Evolutionary conservation across 64 coral and sea anemone genomes (phyloP), one percentile per base, ranked within the genome.

Genomic region (Actinia equina): DNA sequence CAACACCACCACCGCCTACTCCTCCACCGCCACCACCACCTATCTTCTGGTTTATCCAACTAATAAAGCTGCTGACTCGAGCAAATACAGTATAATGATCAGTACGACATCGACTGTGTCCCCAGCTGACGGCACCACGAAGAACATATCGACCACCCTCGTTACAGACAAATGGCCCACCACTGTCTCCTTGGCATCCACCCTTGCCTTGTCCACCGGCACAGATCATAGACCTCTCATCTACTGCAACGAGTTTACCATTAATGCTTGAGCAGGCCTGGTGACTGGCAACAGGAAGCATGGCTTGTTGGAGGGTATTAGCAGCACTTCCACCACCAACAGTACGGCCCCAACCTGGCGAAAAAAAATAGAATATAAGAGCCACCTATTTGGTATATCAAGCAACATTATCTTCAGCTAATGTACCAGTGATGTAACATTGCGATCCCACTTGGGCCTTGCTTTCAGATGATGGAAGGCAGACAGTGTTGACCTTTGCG

Each of bases 361-460:
- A n/a, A n/a, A n/a, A n/a, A n/a, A n/a, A n/a, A n/a, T n/a, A n/a
- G n/a, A n/a, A n/a, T n/a, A n/a, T n/a, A n/a, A n/a, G n/a, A n/a
- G n/a, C n/a, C n/a, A n/a, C n/a, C n/a, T n/a, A n/a, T n/a, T n/a
- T n/a, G n/a, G n/a, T n/a, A n/a, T n/a, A n/a, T n/a, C n/a, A n/a
- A n/a, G n/a, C n/a, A n/a, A n/a, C n/a, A n/a, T n/a, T n/a, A n/a
- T n/a, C n/a, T n/a, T n/a, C n/a, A n/a, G n/a, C n/a, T n/a, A n/a
- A n/a, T 49, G 3, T 88, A 93, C 92, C 92, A 27, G 92, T 93
- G 30, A 93, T 86, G 17, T 82, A 93, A n/a, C 92, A 93, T 6
- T 57, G 61, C 15, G 83, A 49, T 0, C 92, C 92, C 0, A 71
- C 17, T 14, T 63, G 44, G 43, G 84, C 77, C 23, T 71, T 77